Conservation (phyloP, 2,113 vertebrate species). For the Thunnus maccoyii region DNA sequence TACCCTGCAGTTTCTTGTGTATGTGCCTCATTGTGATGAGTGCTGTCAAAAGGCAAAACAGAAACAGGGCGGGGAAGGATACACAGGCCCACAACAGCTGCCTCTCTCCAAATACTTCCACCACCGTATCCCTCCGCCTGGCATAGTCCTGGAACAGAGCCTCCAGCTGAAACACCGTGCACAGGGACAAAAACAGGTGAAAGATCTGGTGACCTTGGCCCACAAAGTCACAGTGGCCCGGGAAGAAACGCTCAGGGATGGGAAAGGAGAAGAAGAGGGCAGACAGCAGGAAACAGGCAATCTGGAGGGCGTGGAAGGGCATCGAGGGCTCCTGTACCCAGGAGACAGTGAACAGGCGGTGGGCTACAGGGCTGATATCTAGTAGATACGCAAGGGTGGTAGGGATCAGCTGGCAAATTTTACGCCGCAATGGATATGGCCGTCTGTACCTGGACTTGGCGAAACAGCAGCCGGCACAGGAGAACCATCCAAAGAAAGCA, state of each 20-base stretch:
- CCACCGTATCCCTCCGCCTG: conserved; percentile 82
- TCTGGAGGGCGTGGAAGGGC: conserved; percentile 91
- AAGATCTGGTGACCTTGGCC: conserved; percentile 96
- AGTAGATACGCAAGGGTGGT: conserved; percentile 89
- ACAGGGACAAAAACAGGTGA: conserved; percentile 90
- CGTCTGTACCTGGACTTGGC: conserved; percentile 90
- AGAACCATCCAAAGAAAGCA: conserved; percentile 91
- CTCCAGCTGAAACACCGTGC: conserved; percentile 92
- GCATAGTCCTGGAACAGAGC: conserved; percentile 91
- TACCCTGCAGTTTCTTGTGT: conserved; percentile 78
- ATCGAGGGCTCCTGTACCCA: conserved; percentile 86
- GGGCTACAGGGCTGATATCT: conserved; percentile 91
- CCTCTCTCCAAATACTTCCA: conserved; percentile 83
- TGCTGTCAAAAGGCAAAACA: conserved; percentile 86
- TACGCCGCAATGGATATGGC: conserved; percentile 92
- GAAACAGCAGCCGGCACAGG: conserved; percentile 91
- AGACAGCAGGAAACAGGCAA: conserved; percentile 89
- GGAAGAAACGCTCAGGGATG: conserved; percentile 92
- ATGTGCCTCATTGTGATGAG: conserved; percentile 82
- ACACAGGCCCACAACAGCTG: conserved; percentile 84
- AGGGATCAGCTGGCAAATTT: conserved; percentile 93
- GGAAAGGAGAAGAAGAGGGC: conserved; percentile 95
- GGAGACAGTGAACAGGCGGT: conserved; percentile 87
- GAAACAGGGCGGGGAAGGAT: conserved; percentile 86
- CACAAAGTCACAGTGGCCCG: conserved; percentile 91